Evolutionary conservation across 2,797 vertebrate species (phyloP).

Genomic region (Microtus californicus): DNA sequence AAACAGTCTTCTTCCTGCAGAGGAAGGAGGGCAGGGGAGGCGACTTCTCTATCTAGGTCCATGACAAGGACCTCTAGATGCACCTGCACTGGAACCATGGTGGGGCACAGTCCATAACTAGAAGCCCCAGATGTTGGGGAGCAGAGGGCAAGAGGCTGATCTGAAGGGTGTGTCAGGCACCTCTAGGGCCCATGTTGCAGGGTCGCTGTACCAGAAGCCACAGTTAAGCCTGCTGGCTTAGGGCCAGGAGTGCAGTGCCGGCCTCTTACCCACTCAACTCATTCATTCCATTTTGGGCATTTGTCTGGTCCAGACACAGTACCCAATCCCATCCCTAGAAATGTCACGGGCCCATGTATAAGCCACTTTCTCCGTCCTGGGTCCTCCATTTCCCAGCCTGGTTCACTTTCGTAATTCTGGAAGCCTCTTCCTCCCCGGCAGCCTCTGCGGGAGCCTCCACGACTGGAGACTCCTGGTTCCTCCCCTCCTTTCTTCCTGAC

Average conservation of each 20-base stretch:
- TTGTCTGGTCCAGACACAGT: background rate
- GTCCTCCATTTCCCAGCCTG: background rate
- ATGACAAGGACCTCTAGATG: background rate
- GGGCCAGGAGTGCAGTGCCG: background rate
- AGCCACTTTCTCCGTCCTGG: background rate
- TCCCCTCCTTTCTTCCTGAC: background rate
- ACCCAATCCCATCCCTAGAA: background rate
- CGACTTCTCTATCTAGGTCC: background rate
- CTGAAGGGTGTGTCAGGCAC: background rate
- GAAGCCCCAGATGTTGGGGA: background rate
- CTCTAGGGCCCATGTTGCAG: background rate
- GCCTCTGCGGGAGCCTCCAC: fast-evolving
- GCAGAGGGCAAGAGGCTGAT: background rate
- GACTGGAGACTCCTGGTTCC: background rate
- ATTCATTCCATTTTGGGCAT: background rate
- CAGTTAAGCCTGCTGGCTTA: background rate
- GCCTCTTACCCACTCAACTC: background rate
- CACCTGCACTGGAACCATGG: background rate
- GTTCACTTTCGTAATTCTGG: background rate
- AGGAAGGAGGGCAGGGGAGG: background rate
- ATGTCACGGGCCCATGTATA: background rate
- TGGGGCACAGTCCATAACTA: background rate
- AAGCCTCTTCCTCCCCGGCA: fast-evolving
- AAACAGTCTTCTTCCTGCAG: background rate
- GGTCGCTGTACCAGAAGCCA: background rate